These are phyloP conservation scores for Tympanuchus pallidicinctus DNA, from an alignment of 2,113 vertebrate species.

Conservation along the genomic window DNA sequence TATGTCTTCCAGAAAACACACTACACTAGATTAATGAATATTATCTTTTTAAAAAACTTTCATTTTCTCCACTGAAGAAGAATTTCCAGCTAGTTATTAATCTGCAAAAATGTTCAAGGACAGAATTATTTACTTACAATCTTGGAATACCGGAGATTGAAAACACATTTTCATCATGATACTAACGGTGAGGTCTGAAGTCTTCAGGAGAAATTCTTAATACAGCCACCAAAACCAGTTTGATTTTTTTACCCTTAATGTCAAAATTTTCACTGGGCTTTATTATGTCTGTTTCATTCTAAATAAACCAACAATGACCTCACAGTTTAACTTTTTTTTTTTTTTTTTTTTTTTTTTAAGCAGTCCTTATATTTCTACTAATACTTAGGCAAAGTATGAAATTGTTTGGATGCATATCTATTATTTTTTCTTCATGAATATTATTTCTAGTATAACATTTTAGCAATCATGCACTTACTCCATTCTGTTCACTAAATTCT, in stretches of 20 bases:
- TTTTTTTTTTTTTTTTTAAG: background rate
- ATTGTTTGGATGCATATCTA: background rate
- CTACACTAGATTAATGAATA: slow-evolving; percentile 50
- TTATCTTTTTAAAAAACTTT: slow-evolving; percentile 41
- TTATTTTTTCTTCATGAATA: background rate
- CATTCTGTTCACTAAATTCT: background rate
- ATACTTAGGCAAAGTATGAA: background rate
- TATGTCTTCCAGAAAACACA: slow-evolving; percentile 30
- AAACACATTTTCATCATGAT: slow-evolving; percentile 36
- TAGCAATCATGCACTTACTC: background rate
- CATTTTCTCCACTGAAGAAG: slow-evolving; percentile 12
- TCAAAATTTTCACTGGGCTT: background rate
- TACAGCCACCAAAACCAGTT: background rate
- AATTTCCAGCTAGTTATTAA: slow-evolving; percentile 39
- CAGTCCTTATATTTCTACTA: background rate
- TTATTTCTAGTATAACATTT: background rate
- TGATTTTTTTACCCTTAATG: background rate
- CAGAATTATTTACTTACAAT: slow-evolving; percentile 65
- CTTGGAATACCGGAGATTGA: background rate
- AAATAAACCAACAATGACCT: background rate
- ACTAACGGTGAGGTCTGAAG: background rate
- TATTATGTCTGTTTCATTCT: background rate
- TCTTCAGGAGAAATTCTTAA: slow-evolving; percentile 60
- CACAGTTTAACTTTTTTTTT: background rate
- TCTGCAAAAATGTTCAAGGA: slow-evolving; percentile 36